Evolutionary conservation across 2,888 invertebrate species (phyloP).

Genomic region (Frankliniella intonsa): DNA sequence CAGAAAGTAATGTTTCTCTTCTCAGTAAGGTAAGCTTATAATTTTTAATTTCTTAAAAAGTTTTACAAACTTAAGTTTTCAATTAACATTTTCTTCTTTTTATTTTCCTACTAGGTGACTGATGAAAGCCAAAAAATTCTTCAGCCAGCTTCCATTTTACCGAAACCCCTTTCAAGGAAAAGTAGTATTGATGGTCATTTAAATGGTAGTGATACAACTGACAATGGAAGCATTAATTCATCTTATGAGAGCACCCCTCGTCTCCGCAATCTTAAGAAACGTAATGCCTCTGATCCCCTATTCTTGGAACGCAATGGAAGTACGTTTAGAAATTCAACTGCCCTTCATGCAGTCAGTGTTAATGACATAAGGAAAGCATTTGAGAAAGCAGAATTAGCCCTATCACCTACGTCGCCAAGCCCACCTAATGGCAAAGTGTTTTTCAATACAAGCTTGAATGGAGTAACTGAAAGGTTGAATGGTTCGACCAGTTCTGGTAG

Average conservation of each 20-base stretch:
- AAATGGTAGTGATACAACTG: neutral
- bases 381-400: slow-evolving; percentile 48
- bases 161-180: neutral
- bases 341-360: slow-evolving; percentile 48
- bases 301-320: neutral
- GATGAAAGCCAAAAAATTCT: neutral
- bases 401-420: slow-evolving; percentile 29
- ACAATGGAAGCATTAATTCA: neutral
- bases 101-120: neutral
- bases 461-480: slow-evolving; percentile 41
- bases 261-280: neutral
- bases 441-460: slow-evolving; percentile 29
- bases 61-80: neutral
- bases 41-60: no score
- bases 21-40: neutral
- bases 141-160: neutral
- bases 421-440: slow-evolving; percentile 30
- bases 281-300: neutral
- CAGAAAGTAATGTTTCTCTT: neutral
- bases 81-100: neutral
- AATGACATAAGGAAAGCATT: slow-evolving; percentile 57
- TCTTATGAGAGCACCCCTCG: neutral
- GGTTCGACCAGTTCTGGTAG: slow-evolving; percentile 33
- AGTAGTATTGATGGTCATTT: neutral
- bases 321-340: slow-evolving; percentile 28